Percentiles rank a stretch among this genome's conserved stretches.
Evolutionary conservation across 2,797 vertebrate species (phyloP).

Genomic region (Tachyglossus aculeatus): DNA sequence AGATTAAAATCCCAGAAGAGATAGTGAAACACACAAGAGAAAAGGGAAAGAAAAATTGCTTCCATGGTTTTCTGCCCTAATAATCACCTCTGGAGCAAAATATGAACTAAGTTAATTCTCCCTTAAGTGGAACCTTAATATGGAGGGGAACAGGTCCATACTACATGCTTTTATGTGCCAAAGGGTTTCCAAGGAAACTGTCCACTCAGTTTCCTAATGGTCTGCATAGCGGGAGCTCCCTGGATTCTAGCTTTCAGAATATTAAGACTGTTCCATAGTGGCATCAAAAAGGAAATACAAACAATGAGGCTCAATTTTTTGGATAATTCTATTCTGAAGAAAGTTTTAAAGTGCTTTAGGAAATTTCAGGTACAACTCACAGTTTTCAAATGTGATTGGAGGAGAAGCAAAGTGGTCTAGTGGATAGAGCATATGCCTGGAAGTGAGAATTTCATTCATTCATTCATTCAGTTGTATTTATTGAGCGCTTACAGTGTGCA

Average conservation of each 20-base stretch:
- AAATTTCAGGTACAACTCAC: background rate
- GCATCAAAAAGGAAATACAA: constrained; percentile 23
- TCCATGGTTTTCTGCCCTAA: background rate
- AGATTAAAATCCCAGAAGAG: no score
- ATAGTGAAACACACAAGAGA: no score
- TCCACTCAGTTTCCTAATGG: constrained; percentile 59
- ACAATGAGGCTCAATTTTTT: background rate
- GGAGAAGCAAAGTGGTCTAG: background rate
- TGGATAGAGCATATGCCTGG: no score
- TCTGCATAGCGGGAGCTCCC: constrained; percentile 52
- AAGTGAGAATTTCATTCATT: no score
- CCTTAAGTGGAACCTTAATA: constrained; percentile 63
- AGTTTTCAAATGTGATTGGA: background rate
- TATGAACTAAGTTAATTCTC: constrained; percentile 51
- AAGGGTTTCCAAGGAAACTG: constrained; percentile 75
- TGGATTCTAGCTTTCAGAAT: constrained; percentile 55
- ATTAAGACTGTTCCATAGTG: constrained; percentile 58
- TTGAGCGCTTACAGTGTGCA: no score
- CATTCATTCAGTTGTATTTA: no score
- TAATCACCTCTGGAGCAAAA: constrained; percentile 56
- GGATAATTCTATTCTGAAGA: background rate
- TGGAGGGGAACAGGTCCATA: constrained; percentile 59
- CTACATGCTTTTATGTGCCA: constrained; percentile 70
- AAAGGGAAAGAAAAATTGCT: constrained; percentile 12
- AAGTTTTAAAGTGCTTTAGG: background rate